Base-by-base conservation (phyloP, 35 echinoderm and acorn worm species). In the Apostichopus parvimensis region DNA sequence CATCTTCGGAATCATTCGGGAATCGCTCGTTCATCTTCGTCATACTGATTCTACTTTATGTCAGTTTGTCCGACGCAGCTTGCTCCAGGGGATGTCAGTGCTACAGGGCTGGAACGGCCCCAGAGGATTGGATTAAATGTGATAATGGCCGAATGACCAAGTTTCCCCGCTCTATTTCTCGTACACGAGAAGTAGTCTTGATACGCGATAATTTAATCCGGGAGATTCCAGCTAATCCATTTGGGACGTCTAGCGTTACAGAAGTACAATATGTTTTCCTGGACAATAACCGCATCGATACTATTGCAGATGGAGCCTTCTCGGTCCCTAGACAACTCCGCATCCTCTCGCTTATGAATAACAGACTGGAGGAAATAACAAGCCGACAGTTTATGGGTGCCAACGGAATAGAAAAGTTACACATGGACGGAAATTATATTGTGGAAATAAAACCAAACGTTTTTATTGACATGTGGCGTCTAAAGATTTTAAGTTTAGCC, bases 51-150 rank as follows among this genome's bases (percentile, higher is more conserved):
- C 9, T 88, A 34, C 86, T 88, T 18, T 7, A 25, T 17, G 1
- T 72, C 6, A 53, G 21, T 73, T 68, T 17, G 68, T 23, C 64
- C 5, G 45, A 23, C 4, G 86, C 86, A 65, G 86, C 21, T 7
- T 88, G 86, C 24, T 11, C 62, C 6, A 88, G 86, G 52, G 45
- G 62, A 88, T 88, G 86, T 72, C 86, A 88, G 68, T 88, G 86
- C 60, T 88, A 72, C 61, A 58, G 86, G 5, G 86, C 86, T 18
- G 86, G 86, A 22, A 55, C 64, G 1, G 14, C 20, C 9, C 4
- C 15, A 34, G 86, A 88, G 8, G 86, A 88, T 54, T 88, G 64
- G 60, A 14, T 88, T 10, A 26, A 73, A 34, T 88, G 86, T 72
- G 62, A 88, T 21, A 62, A 45, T 0, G 86, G 86, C 21, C 4